Conservation (phyloP, 2,113 vertebrate species). For the Cyprinodon brontotheroides region DNA sequence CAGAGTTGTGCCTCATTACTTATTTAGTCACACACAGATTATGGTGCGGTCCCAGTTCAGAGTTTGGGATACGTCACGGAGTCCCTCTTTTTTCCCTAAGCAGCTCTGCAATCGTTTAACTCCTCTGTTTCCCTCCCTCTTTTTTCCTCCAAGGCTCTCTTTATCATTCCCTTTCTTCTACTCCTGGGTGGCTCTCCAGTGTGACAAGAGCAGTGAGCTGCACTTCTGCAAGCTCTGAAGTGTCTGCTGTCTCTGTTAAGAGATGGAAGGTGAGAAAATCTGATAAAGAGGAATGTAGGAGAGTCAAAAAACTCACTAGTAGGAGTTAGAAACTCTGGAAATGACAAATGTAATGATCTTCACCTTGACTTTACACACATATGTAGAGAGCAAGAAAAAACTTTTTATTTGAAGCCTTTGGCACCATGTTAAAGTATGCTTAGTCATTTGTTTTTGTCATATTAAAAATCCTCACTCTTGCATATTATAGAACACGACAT, state of each 20-base stretch:
- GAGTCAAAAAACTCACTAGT: constrained; percentile 8
- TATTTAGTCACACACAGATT: constrained; percentile 65
- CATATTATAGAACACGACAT: constrained; percentile 58
- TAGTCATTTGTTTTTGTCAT: constrained; percentile 42
- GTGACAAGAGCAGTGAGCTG: constrained; percentile 68
- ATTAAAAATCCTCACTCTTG: constrained; percentile 59
- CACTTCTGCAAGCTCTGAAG: constrained; percentile 59
- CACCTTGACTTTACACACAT: constrained; percentile 49
- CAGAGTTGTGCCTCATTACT: constrained; percentile 58
- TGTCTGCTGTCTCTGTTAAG: constrained; percentile 41
- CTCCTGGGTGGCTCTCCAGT: constrained; percentile 76
- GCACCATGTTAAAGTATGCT: constrained; percentile 39
- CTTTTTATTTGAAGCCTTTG: constrained; percentile 55
- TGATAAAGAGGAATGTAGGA: constrained; percentile 49
- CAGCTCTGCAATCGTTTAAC: constrained; percentile 73
- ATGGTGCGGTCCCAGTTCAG: constrained; percentile 61
- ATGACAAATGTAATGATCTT: constrained; percentile 63
- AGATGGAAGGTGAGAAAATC: constrained; percentile 34
- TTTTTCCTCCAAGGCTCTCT: constrained; percentile 51
- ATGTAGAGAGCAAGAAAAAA: constrained; percentile 22
- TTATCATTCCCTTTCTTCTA: constrained; percentile 70
- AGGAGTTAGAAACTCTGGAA: constrained; percentile 29
- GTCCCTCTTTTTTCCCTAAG: constrained; percentile 53
- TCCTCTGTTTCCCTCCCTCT: constrained; percentile 60
- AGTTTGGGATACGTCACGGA: constrained; percentile 65